Evolutionary conservation across 2,888 invertebrate genomes (phyloP).

Genomic region (Melinopterus prodromus): DNA sequence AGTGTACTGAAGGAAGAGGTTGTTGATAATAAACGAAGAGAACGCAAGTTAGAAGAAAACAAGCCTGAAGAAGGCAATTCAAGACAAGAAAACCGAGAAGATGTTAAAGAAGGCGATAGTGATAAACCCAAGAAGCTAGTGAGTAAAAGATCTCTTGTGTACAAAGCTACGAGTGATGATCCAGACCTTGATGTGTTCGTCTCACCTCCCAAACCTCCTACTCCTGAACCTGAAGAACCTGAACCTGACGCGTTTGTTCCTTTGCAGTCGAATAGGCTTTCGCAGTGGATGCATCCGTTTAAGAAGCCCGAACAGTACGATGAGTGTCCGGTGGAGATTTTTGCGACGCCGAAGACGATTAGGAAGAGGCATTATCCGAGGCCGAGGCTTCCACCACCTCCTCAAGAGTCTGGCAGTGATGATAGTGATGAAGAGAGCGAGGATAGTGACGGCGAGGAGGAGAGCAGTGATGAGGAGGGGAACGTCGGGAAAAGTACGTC

Average conservation of each 20-base stretch:
- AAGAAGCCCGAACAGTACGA: constrained; percentile 58
- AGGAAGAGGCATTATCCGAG: constrained; percentile 57
- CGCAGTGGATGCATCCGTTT: constrained; percentile 57
- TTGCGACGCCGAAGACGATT: constrained; percentile 58
- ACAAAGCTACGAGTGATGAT: constrained; percentile 54
- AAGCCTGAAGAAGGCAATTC: constrained; percentile 31
- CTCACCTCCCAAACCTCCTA: constrained; percentile 39
- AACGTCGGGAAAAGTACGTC: constrained; percentile 73
- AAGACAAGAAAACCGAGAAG: not conserved
- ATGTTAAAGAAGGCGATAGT: constrained; percentile 11
- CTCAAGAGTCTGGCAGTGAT: constrained; percentile 44
- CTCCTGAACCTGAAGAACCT: constrained; percentile 54
- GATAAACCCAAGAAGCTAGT: constrained; percentile 45
- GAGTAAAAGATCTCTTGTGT: constrained; percentile 57
- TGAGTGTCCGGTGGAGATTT: constrained; percentile 57
- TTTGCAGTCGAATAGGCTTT: constrained; percentile 57
- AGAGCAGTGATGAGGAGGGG: constrained; percentile 50
- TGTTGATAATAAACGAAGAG: constrained; percentile 4
- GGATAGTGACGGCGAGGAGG: constrained; percentile 42
- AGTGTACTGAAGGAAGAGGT: not conserved
- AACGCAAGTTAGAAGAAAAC: constrained; percentile 6
- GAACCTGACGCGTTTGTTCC: constrained; percentile 57
- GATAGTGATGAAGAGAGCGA: constrained; percentile 47
- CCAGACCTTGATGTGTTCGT: constrained; percentile 56
- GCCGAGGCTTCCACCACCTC: constrained; percentile 47